Conservation (phyloP, 2,113 vertebrate species). For the Dolichotis patagonum region DNA sequence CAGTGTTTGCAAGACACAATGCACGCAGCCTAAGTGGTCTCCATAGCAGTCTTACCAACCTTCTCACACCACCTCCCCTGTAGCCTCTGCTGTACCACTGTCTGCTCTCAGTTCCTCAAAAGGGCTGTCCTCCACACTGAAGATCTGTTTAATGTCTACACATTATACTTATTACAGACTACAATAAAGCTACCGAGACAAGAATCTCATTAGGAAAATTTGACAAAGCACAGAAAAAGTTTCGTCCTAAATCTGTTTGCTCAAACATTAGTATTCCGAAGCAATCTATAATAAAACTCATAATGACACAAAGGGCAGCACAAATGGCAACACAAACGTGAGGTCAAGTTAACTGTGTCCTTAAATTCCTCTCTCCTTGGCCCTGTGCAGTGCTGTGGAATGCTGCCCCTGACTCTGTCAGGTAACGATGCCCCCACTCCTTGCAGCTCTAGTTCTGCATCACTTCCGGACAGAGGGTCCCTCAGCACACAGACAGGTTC, state of each 20-base stretch:
- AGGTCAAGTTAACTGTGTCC: neutral
- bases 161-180: neutral
- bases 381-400: neutral
- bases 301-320: neutral
- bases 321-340: neutral
- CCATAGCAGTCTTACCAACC: neutral
- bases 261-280: neutral
- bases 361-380: neutral
- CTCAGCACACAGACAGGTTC: neutral
- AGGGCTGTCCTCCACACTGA: neutral
- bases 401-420: neutral
- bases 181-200: fast-evolving
- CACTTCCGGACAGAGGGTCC: neutral
- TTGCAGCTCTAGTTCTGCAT: neutral
- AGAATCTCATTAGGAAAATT: neutral
- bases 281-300: neutral
- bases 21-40: fast-evolving
- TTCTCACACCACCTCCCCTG: fast-evolving
- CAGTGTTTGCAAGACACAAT: neutral
- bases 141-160: neutral
- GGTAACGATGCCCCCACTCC: neutral
- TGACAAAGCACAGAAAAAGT: neutral
- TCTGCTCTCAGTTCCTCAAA: neutral
- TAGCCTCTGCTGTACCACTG: neutral
- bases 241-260: neutral